phyloP scores from a whole-genome alignment of 2,888 invertebrate genomes.

The Cantharis lateralis region DNA sequence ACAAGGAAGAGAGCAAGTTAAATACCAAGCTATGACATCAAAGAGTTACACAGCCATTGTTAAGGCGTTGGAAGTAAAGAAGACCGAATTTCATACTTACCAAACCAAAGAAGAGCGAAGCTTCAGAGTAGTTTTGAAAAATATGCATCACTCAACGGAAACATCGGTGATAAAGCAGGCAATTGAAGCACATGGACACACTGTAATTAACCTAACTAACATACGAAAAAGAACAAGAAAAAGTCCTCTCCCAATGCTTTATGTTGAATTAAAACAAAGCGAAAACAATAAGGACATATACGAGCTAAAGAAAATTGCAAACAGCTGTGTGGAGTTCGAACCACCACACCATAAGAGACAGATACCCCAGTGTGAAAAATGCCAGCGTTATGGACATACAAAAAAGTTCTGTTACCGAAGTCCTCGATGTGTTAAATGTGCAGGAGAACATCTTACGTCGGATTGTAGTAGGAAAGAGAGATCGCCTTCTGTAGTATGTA shows the following conservation, averaged over 20 bases:
- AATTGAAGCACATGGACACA: not conserved
- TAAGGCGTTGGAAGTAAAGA: not conserved
- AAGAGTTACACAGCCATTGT: no score
- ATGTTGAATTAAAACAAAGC: slow-evolving; percentile 1
- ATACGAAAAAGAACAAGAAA: not conserved
- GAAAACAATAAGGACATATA: slow-evolving; percentile 19
- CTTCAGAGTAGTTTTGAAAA: slow-evolving; percentile 5
- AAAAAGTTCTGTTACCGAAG: slow-evolving; percentile 29
- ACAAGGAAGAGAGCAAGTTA: no score
- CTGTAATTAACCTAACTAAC: slow-evolving; percentile 1
- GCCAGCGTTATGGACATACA: slow-evolving; percentile 35
- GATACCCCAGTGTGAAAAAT: slow-evolving; percentile 28
- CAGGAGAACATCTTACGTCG: slow-evolving; percentile 18
- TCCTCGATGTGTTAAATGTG: slow-evolving; percentile 32
- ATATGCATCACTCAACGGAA: not conserved
- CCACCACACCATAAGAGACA: slow-evolving; percentile 15
- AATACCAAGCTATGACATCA: no score
- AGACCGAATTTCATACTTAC: slow-evolving; percentile 7
- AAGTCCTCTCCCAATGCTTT: not conserved
- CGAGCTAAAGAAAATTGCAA: not conserved
- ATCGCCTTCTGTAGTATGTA: slow-evolving; percentile 1
- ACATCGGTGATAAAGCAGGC: not conserved
- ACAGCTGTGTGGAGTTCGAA: slow-evolving; percentile 13
- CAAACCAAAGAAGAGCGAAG: not conserved
- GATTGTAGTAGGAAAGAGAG: slow-evolving; percentile 6